Evolutionary conservation across 2,113 vertebrate genomes (phyloP).

Genomic region (Martes martes): DNA sequence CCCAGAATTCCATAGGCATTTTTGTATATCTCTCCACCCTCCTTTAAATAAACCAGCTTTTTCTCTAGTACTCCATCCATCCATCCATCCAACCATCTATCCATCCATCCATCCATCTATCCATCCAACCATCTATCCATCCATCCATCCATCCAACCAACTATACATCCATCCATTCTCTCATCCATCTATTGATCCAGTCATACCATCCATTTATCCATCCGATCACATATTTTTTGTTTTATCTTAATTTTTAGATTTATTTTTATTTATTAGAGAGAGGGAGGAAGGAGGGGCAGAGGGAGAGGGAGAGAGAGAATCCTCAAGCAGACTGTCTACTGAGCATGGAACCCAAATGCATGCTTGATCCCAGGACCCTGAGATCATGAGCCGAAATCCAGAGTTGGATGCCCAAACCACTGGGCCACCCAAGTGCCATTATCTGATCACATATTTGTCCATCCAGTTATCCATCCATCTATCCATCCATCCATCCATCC

Average conservation of each 20-base stretch:
- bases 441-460: background rate
- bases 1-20: background rate
- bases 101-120: background rate
- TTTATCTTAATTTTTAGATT: background rate
- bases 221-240: background rate
- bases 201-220: background rate
- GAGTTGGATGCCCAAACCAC: background rate
- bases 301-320: background rate
- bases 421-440: background rate
- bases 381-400: background rate
- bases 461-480: no score
- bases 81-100: background rate
- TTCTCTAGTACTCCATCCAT: background rate
- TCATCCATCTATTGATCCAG: no score
- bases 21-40: background rate
- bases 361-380: background rate
- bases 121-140: no score
- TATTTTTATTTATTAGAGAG: background rate
- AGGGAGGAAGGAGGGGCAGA: background rate
- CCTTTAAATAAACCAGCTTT: background rate
- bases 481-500: no score
- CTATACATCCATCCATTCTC: background rate
- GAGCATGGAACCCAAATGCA: background rate
- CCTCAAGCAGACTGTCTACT: background rate
- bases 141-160: background rate